Evolutionary conservation across 1,140 invertebrate species (phyloP).

Genomic region (Gonioctena quinquepunctata): DNA sequence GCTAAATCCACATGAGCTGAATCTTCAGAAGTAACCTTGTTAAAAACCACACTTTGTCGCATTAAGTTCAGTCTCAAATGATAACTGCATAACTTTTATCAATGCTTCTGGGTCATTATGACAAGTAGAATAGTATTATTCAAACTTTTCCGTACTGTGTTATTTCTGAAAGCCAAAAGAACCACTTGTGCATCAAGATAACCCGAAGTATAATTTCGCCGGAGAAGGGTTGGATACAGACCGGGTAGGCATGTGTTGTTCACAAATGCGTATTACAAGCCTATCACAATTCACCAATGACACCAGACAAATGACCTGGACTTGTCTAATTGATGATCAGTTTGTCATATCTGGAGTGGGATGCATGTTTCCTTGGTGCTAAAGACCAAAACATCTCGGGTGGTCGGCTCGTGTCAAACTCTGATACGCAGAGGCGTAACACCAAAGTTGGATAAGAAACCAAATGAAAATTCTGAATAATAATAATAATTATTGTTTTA

Average conservation of each 20-base stretch:
- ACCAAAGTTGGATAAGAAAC: neutral
- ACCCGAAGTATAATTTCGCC: too few species aligned
- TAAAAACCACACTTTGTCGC: too few species aligned
- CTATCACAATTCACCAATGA: conserved; percentile 44
- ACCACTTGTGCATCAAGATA: too few species aligned
- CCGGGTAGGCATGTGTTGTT: neutral
- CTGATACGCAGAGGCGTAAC: conserved; percentile 1
- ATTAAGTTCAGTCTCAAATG: too few species aligned
- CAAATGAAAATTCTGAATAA: neutral
- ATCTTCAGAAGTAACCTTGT: too few species aligned
- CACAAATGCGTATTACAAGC: conserved; percentile 16
- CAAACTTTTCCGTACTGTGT: too few species aligned
- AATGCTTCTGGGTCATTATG: too few species aligned
- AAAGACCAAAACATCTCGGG: conserved; percentile 29
- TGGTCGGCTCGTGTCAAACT: conserved; percentile 28
- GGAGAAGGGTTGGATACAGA: neutral
- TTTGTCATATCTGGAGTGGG: conserved; percentile 47
- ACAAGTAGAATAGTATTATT: too few species aligned
- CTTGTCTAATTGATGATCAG: conserved; percentile 45
- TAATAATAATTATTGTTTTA: too few species aligned
- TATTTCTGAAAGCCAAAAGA: too few species aligned
- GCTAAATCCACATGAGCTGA: too few species aligned
- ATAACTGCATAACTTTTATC: too few species aligned
- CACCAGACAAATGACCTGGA: conserved; percentile 42
- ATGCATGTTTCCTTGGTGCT: conserved; percentile 33